These are phyloP conservation scores for Sturnira hondurensis DNA, from an alignment of 2,113 vertebrate species.

Conservation along the genomic window DNA sequence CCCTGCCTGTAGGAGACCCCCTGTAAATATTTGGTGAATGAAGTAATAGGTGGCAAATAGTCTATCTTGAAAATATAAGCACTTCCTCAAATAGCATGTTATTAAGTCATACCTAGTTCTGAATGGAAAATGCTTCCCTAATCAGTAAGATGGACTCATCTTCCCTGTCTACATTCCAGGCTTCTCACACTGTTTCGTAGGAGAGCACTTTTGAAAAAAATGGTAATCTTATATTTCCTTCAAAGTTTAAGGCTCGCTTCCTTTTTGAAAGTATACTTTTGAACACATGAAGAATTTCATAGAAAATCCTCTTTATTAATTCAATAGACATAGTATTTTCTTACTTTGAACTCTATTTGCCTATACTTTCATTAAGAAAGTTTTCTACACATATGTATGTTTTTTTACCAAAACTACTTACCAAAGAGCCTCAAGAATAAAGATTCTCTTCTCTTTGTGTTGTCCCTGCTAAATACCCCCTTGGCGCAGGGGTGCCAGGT, in stretches of 20 bases:
- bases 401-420: not conserved
- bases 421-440: not conserved
- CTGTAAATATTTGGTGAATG: not conserved
- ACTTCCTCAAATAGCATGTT: not conserved
- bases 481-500: not conserved
- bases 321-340: not conserved
- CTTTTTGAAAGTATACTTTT: not conserved
- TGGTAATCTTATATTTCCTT: not conserved
- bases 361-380: not conserved
- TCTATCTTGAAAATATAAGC: not conserved
- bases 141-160: not conserved
- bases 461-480: not conserved
- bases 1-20: not conserved
- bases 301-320: not conserved
- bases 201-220: not conserved
- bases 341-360: not conserved
- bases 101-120: not conserved
- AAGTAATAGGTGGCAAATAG: not conserved
- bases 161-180: not conserved
- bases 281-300: too few relatives aligned
- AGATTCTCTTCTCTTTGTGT: not conserved
- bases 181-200: not conserved
- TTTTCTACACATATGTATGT: not conserved
- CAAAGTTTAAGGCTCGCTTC: not conserved
- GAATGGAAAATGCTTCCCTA: not conserved